Evolutionary conservation across 2,113 vertebrate species (phyloP).

Genomic region (Cathartes aura): DNA sequence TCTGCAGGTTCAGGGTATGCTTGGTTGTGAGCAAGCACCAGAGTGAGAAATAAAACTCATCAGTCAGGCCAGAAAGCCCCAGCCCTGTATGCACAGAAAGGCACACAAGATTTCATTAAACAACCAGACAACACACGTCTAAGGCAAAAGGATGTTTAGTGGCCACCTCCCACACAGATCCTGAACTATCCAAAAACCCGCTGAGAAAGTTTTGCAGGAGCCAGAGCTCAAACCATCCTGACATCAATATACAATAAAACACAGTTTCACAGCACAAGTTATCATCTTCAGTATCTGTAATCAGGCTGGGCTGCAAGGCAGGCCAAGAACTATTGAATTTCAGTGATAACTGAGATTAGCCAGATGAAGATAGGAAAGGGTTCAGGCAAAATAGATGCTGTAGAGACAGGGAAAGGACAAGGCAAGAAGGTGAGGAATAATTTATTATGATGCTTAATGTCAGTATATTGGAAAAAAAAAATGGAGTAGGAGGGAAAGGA

Average conservation of each 20-base stretch:
- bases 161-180: neutral
- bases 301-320: neutral
- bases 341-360: neutral
- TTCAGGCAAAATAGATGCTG: neutral
- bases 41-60: neutral
- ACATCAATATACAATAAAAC: neutral
- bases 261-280: neutral
- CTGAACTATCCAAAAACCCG: neutral
- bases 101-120: neutral
- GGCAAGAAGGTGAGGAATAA: neutral
- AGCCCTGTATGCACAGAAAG: neutral
- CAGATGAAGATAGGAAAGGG: neutral
- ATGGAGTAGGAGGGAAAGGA: neutral
- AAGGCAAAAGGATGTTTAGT: neutral
- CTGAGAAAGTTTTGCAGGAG: neutral
- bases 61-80: neutral
- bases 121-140: neutral
- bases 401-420: neutral
- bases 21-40: neutral
- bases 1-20: neutral
- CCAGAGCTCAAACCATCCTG: neutral
- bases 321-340: neutral
- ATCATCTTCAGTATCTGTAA: neutral
- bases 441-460: neutral
- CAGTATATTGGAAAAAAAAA: neutral